Evolutionary conservation across 2,797 vertebrate genomes (phyloP), one percentile per base, ranked within the genome.

Genomic region (Oreochromis grahami): DNA sequence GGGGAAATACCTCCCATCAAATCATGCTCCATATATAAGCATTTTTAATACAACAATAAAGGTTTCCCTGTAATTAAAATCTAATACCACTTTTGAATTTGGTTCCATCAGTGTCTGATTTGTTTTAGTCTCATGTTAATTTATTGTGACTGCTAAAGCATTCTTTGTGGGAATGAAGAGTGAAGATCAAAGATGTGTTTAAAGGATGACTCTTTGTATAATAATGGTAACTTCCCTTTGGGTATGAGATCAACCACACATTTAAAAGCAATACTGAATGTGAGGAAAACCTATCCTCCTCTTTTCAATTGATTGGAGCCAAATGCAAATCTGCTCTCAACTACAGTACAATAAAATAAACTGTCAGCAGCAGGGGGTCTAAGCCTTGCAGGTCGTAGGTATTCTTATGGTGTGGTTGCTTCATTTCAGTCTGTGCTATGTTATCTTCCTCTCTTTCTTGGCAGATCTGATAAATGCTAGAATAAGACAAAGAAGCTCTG

Each of bases 241-340:
- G 55, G 19, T 77, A 81, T 70, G 38, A 90, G 90, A 94, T 94
- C 90, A 94, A 95, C 93, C 86, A 15, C 15, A 13, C 29, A 32
- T 50, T 50, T 50, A 74, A 74, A 74, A 50, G 43, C 70, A 50
- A 50, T 13, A 26, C 3, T 50, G 26, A 74, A 74, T 50, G 70
- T 13, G 26, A 74, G 45, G 78, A 86, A 84, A 86, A 83, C 24
- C 78, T 32, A 12, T 74, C 70, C 70, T 41, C n/a, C 4, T 56
- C 8, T 34, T 63, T 36, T 81, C 34, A 65, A n/a, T 7, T 41
- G 38, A 74, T 17, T 48, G 38, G 60, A 77, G 34, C 21, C 14
- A 38, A 77, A 77, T 21, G 45, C 45, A 79, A 79, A 74, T 83
- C 60, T 80, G 65, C 34, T 80, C 82, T 84, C 65, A 74, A 15